Base-by-base conservation (phyloP, 2,888 invertebrate genomes). In the Chydorus sphaericus region DNA sequence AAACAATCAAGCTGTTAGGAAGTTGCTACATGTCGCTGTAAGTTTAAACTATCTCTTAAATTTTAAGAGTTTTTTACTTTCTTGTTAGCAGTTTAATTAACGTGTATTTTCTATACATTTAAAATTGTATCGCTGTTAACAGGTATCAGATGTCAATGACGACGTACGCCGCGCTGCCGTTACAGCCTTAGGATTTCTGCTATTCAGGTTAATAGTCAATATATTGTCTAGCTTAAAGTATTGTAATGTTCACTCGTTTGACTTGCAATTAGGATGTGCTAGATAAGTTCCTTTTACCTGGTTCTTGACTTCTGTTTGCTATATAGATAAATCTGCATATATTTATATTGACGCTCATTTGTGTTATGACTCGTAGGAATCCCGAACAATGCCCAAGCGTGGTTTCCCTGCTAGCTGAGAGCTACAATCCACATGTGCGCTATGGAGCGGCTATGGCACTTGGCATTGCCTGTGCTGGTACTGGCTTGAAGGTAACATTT, bases 401-500 rank as follows among this genome's bases (percentile, higher is more conserved):
- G 6, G 97, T 98, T 3, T 94, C 94, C 1, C 75, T 98, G 16
- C 73, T 98, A 60, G 93, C 97, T 0, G 98, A 98, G 70, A 96
- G 94, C 59, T 99, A 98, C 76, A 98, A 99, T 69, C 96, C 97
- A 1, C 96, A 98, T 69, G 97, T 98, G 1, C 82, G 98, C 55
- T 99, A 97, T 69, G 98, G 98, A 14, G 97, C 98, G 10, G 98
- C 97, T 7, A 93, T 99, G 91, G 98, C 98, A 3, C 71, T 98
- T 58, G 98, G 97, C 59, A 97, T 99, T 64, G 96, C 97, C 0
- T 99, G 97, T 70, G 96, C 97, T 44, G 98, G 97, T 11, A 93
- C 94, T 7, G 97, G 96, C n/a, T 78, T 91, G 57, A 79, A 78
- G 70, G 74, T 74, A 62, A 59, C 57, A 28, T 18, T 11, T 53